phyloP scores from a whole-genome alignment of 2,888 invertebrate species.

The Athalia rosae region DNA sequence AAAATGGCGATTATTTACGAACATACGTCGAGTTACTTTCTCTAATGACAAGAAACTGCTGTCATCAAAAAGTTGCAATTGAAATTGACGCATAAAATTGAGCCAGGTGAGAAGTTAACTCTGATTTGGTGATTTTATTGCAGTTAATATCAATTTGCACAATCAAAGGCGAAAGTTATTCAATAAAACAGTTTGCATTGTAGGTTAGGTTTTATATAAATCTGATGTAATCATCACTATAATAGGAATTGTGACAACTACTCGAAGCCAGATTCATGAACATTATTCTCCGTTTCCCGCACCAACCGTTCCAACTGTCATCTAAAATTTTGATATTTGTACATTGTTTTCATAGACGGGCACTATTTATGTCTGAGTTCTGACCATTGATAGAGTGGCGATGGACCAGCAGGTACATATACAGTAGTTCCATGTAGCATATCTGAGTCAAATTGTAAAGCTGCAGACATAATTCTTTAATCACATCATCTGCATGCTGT shows the following conservation, averaged over 20 bases:
- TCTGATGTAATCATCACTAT: conserved; percentile 37
- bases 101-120: conserved; percentile 9
- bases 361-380: conserved; percentile 56
- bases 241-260: conserved; percentile 22
- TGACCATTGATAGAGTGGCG: conserved; percentile 58
- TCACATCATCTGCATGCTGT: conserved; percentile 16
- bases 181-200: background rate
- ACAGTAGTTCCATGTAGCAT: conserved; percentile 51
- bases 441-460: conserved; percentile 9
- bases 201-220: conserved; percentile 32
- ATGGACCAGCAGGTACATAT: conserved; percentile 64
- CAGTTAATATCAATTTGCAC: background rate
- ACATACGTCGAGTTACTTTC: conserved; percentile 48
- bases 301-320: background rate
- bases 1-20: conserved; percentile 50
- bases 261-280: background rate
- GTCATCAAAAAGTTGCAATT: background rate
- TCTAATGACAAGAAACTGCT: conserved; percentile 30
- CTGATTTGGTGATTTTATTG: background rate
- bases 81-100: background rate
- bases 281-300: conserved; percentile 6
- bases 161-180: too few species aligned
- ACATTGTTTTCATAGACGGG: conserved; percentile 61
- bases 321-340: conserved; percentile 30
- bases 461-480: background rate